Percentiles rank a stretch among this genome's conserved stretches.
These are phyloP conservation scores for Hypotaenidia philippensis DNA, from an alignment of 2,797 vertebrate species.

Conservation along the genomic window DNA sequence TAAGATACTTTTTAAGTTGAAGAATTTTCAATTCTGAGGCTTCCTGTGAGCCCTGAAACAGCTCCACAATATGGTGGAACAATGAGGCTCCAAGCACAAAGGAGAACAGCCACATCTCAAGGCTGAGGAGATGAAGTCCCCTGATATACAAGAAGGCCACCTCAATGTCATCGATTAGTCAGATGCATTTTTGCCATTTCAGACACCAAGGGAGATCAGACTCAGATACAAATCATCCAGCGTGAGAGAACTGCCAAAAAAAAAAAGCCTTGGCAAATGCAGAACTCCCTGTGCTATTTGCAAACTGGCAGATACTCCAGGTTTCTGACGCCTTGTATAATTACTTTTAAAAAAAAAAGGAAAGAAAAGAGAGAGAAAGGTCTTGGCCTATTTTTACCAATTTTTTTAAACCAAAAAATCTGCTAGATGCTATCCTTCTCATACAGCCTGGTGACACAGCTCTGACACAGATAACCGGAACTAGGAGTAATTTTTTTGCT, in stretches of 20 bases:
- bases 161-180: neutral
- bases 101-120: neutral
- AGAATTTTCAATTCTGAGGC: neutral
- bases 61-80: neutral
- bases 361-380: neutral
- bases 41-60: neutral
- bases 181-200: constrained; percentile 23
- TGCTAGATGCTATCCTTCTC: neutral
- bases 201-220: neutral
- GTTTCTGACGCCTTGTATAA: neutral
- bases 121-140: neutral
- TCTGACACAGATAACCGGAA: neutral
- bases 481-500: neutral
- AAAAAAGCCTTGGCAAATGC: neutral
- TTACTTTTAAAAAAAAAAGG: neutral
- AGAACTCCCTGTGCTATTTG: neutral
- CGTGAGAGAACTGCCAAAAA: constrained; percentile 17
- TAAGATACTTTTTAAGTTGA: neutral
- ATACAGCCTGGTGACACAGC: neutral
- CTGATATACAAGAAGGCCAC: neutral
- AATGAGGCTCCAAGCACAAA: neutral
- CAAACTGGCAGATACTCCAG: neutral
- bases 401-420: neutral
- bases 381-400: neutral
- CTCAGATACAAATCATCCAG: constrained; percentile 16